phyloP scores from a whole-genome alignment of 2,888 invertebrate species.

The Marasmarcha lunaedactyla region DNA sequence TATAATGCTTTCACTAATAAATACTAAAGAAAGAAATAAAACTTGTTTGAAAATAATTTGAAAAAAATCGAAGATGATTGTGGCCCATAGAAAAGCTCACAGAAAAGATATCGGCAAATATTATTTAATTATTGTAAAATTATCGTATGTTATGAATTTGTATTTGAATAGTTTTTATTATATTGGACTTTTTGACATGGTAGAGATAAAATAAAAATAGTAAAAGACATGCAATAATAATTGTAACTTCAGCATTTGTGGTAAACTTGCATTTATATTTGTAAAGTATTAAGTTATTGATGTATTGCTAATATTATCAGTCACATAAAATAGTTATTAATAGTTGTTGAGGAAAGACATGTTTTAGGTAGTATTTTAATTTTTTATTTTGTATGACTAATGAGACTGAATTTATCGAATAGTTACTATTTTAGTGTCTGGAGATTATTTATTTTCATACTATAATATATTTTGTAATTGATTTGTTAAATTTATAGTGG shows the following conservation, averaged over 20 bases:
- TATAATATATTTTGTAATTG: slow-evolving; percentile 22
- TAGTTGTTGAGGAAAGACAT: slow-evolving; percentile 49
- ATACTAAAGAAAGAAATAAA: no score
- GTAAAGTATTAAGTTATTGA: slow-evolving; percentile 6
- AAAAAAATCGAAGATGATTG: no score
- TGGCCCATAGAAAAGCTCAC: no score
- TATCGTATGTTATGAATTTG: no score
- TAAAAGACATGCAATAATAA: slow-evolving; percentile 9
- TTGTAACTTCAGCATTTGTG: slow-evolving; percentile 8
- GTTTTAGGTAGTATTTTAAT: slow-evolving; percentile 31
- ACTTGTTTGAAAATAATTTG: no score
- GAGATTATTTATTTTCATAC: slow-evolving; percentile 55
- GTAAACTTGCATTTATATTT: slow-evolving; percentile 19
- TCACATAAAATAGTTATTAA: not conserved
- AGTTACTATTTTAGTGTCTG: slow-evolving; percentile 38
- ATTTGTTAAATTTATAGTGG: slow-evolving; percentile 18
- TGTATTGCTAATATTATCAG: slow-evolving; percentile 1
- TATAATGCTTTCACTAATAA: no score
- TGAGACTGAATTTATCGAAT: slow-evolving; percentile 68
- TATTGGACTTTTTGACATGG: no score
- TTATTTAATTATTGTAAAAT: no score
- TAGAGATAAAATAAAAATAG: slow-evolving; percentile 9
- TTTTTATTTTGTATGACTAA: slow-evolving; percentile 40
- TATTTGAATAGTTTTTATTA: no score
- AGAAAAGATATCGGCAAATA: no score